Conservation (phyloP, 2,113 vertebrate genomes). For the Sceloporus undulatus region DNA sequence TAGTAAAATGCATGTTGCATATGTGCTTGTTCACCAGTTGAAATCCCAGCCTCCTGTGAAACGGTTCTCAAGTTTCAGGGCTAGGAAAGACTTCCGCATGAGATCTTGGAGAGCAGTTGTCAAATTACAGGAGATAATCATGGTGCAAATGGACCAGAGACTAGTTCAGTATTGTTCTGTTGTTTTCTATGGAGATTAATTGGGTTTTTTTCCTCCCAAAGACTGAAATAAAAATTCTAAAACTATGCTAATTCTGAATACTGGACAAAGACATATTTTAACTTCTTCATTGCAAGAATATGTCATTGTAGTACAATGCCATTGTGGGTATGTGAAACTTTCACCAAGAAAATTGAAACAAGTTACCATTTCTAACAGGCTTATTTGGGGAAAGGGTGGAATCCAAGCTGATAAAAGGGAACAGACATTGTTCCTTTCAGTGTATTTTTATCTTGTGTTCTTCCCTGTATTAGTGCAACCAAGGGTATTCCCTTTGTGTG, state of each 20-base stretch:
- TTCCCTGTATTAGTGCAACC: constrained; percentile 53
- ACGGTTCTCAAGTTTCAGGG: too few relatives aligned
- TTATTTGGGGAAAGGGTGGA: neutral
- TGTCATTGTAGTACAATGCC: neutral
- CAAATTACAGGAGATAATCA: neutral
- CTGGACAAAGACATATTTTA: neutral
- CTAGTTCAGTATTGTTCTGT: too few relatives aligned
- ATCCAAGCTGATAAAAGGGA: neutral
- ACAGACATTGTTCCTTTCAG: neutral
- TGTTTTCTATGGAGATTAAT: constrained; percentile 1
- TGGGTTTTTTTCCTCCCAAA: neutral
- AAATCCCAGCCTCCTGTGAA: too few relatives aligned
- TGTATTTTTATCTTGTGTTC: constrained; percentile 44
- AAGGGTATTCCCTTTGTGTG: constrained; percentile 59
- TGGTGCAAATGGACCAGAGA: neutral
- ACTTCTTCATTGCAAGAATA: neutral
- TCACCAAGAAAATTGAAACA: constrained; percentile 4
- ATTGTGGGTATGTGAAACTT: neutral
- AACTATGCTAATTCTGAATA: neutral
- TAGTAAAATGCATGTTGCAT: neutral
- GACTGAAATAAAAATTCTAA: neutral
- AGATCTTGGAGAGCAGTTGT: neutral
- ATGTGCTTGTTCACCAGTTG: too few relatives aligned
- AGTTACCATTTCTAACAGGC: rapidly evolving
- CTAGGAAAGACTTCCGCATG: neutral